These are phyloP conservation scores for Eulemur coronatus DNA, from an alignment of 2,797 vertebrate genomes.

Conservation along the genomic window DNA sequence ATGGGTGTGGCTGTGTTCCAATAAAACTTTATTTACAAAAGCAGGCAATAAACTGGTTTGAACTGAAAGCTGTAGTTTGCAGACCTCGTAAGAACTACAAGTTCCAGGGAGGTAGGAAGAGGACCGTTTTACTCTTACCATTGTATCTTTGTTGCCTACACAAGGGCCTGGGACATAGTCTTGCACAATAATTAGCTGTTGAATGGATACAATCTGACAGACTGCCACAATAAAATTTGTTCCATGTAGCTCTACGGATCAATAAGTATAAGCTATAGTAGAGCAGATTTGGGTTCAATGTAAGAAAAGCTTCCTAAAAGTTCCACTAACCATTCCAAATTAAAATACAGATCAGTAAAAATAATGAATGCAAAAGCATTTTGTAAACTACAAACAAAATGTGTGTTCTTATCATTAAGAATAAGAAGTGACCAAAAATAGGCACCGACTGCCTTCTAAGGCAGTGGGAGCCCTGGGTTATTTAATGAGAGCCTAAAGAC, in stretches of 20 bases:
- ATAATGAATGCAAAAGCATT: background rate
- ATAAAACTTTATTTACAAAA: slow-evolving; percentile 21
- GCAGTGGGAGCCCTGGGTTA: background rate
- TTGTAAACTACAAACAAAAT: background rate
- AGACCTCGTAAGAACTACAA: background rate
- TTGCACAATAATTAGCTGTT: background rate
- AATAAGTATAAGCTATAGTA: background rate
- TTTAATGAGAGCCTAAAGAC: background rate
- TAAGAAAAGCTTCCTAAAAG: background rate
- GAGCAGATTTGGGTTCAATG: background rate
- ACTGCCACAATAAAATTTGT: background rate
- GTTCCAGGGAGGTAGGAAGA: background rate
- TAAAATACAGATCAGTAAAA: background rate
- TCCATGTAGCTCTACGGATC: background rate
- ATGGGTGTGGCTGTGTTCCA: background rate
- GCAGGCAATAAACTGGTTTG: background rate
- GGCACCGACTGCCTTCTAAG: background rate
- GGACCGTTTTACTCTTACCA: background rate
- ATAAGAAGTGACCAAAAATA: background rate
- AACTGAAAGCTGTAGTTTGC: background rate
- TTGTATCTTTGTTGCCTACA: background rate
- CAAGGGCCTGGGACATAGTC: background rate
- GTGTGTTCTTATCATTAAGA: background rate
- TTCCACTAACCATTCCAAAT: background rate
- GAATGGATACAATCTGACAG: background rate